These are phyloP conservation scores for Drosophila demipolita DNA, from an alignment of 2,888 invertebrate species.

Conservation along the genomic window DNA sequence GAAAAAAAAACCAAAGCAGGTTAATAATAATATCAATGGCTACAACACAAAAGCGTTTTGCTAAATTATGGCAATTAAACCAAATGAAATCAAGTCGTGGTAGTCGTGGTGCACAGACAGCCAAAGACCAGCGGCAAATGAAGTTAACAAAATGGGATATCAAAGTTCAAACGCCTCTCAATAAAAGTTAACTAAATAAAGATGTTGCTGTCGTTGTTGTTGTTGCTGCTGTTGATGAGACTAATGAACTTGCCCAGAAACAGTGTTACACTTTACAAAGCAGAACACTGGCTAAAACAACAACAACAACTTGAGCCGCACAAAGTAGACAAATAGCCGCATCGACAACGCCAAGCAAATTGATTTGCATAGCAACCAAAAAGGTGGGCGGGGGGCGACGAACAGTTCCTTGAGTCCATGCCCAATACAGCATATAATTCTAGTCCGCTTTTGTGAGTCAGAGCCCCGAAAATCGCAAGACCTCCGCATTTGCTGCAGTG, in stretches of 20 bases:
- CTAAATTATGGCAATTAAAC: constrained; percentile 76
- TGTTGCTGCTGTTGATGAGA: constrained; percentile 44
- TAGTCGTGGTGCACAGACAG: constrained; percentile 11
- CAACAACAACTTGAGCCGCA: constrained; percentile 23
- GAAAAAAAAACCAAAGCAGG: constrained; percentile 40
- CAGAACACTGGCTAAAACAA: constrained; percentile 18
- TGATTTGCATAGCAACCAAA: constrained; percentile 77
- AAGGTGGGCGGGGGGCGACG: neutral
- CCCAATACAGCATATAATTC: constrained; percentile 36
- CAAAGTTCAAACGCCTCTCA: constrained; percentile 75
- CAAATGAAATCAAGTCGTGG: constrained; percentile 59
- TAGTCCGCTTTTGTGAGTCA: constrained; percentile 20
- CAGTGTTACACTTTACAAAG: constrained; percentile 30
- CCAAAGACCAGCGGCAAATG: constrained; percentile 34
- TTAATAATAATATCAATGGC: constrained; percentile 37
- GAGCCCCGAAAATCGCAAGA: constrained; percentile 45
- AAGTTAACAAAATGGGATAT: constrained; percentile 60
- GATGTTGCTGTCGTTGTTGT: constrained; percentile 17
- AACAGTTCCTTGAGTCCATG: constrained; percentile 8
- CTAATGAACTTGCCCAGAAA: constrained; percentile 69
- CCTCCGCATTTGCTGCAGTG: constrained; percentile 16
- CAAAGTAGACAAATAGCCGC: constrained; percentile 58
- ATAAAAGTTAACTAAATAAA: constrained; percentile 75
- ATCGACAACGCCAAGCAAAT: constrained; percentile 51
- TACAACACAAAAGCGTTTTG: constrained; percentile 40